Evolutionary conservation across 2,888 invertebrate genomes (phyloP).

Genomic region (Lysandra coridon): DNA sequence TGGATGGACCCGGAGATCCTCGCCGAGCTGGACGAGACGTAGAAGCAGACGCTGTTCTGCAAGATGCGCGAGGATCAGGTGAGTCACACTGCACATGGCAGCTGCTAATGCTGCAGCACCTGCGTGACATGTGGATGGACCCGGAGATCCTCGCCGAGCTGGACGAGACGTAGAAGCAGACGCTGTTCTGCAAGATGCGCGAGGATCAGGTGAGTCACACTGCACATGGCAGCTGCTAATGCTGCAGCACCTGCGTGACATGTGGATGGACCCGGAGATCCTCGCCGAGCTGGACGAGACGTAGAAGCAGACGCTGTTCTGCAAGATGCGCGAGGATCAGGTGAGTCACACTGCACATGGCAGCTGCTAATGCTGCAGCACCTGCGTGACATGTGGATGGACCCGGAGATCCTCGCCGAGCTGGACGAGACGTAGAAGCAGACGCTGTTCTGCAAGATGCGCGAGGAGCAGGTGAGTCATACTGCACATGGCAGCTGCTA

Average conservation of each 20-base stretch:
- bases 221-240: constrained; percentile 54
- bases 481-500: constrained; percentile 24
- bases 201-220: constrained; percentile 83
- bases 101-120: constrained; percentile 84
- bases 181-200: constrained; percentile 92
- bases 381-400: constrained; percentile 89
- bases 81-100: too few relatives aligned
- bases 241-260: constrained; percentile 88
- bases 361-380: constrained; percentile 83
- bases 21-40: too few relatives aligned
- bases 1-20: too few relatives aligned
- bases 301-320: constrained; percentile 91
- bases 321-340: constrained; percentile 93
- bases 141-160: constrained; percentile 90
- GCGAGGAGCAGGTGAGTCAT: constrained; percentile 85
- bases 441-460: constrained; percentile 91
- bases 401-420: constrained; percentile 90
- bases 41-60: too few relatives aligned
- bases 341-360: constrained; percentile 44
- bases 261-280: constrained; percentile 92
- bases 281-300: constrained; percentile 90
- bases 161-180: constrained; percentile 91
- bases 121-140: constrained; percentile 90
- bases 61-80: too few relatives aligned
- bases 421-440: constrained; percentile 92